A percentile compares a stretch with the other conserved stretches of the same genome.
phyloP scores from a whole-genome alignment of 2,797 vertebrate species.

The Scarus forsteni region DNA sequence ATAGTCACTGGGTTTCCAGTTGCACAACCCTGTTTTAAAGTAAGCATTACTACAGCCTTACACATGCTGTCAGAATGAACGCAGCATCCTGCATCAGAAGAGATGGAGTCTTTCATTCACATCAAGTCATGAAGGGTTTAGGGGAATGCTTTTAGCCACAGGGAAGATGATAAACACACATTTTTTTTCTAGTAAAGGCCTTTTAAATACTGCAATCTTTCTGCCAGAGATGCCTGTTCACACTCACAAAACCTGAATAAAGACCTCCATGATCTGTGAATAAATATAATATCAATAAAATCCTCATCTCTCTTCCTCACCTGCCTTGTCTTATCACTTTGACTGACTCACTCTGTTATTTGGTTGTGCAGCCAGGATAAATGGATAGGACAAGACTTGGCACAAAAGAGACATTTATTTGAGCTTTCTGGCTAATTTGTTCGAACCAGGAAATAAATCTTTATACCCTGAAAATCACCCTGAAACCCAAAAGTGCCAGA shows the following conservation, averaged over 20 bases:
- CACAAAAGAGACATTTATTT: slow-evolving; percentile 17
- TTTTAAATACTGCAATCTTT: slow-evolving; percentile 4
- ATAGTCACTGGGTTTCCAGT: no score
- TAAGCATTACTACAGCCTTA: slow-evolving; percentile 16
- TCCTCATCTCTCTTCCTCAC: slow-evolving; percentile 5
- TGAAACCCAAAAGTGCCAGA: slow-evolving; percentile 28
- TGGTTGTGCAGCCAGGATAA: slow-evolving; percentile 4
- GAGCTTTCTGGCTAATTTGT: slow-evolving; percentile 30
- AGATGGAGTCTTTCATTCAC: slow-evolving; percentile 20
- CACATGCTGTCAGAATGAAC: slow-evolving; percentile 33
- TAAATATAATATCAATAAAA: slow-evolving; percentile 7
- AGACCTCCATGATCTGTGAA: not conserved
- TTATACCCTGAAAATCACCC: slow-evolving; percentile 41
- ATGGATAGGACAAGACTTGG: slow-evolving; percentile 4
- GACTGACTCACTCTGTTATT: slow-evolving; percentile 3
- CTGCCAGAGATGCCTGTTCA: not conserved
- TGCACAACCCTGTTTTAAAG: no score
- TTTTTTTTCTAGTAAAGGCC: slow-evolving; percentile 2
- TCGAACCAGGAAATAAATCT: slow-evolving; percentile 38
- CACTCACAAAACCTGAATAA: not conserved
- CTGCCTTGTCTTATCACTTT: not conserved
- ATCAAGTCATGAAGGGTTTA: slow-evolving; percentile 9
- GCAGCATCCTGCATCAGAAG: slow-evolving; percentile 20
- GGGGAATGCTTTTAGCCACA: slow-evolving; percentile 1
- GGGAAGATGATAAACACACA: slow-evolving; percentile 13